Conservation (phyloP, 2,888 invertebrate genomes). For the Seira musarum region DNA sequence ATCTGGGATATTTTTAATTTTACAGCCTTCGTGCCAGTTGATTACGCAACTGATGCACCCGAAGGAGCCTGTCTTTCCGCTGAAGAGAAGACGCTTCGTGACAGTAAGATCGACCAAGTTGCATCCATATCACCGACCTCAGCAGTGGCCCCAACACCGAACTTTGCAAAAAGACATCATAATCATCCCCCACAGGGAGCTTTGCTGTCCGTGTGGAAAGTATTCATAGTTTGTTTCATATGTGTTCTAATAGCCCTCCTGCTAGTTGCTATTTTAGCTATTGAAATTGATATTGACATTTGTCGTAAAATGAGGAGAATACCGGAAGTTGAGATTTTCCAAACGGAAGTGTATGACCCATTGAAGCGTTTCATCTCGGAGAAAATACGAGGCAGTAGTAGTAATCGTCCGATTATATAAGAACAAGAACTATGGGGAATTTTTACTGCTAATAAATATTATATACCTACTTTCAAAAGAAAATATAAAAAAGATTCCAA, state of each 20-base stretch:
- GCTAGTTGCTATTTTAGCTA: constrained; percentile 67
- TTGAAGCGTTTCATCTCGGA: constrained; percentile 64
- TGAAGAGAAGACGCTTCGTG: constrained; percentile 62
- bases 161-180: constrained; percentile 40
- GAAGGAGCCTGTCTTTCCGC: constrained; percentile 55
- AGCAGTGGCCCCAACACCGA: constrained; percentile 16
- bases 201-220: constrained; percentile 67
- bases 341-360: constrained; percentile 68
- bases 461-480: constrained; percentile 8
- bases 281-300: constrained; percentile 69
- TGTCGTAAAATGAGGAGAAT: constrained; percentile 68
- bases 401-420: constrained; percentile 20
- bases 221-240: constrained; percentile 68
- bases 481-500: constrained; percentile 3
- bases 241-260: constrained; percentile 68
- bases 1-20: too few relatives aligned
- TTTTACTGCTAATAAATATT: constrained; percentile 12
- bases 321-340: constrained; percentile 70
- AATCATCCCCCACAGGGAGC: constrained; percentile 53
- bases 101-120: constrained; percentile 65
- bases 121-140: constrained; percentile 37
- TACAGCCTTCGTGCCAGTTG: constrained; percentile 67
- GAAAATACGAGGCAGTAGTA: constrained; percentile 45
- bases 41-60: constrained; percentile 60
- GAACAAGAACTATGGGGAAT: neutral